Evolutionary conservation across 2,888 invertebrate genomes (phyloP).

Genomic region (Xanthostigma xanthostigma): DNA sequence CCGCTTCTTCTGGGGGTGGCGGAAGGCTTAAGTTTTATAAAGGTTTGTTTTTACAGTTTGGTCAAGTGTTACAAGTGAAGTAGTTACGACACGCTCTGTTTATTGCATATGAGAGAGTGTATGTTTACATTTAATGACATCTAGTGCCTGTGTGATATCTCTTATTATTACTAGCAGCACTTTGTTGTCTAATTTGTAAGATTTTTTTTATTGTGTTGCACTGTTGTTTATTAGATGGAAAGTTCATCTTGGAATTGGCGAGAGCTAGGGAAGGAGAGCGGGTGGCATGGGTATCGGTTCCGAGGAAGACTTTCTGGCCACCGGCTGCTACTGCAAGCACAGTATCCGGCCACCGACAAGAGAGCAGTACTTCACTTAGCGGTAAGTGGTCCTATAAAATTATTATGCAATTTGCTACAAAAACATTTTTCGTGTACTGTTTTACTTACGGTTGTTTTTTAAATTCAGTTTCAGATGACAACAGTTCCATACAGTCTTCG

Average conservation of each 20-base stretch:
- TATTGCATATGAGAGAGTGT: background rate
- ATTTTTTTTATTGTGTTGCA: background rate
- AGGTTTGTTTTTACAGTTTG: conserved; percentile 33
- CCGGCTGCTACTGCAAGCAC: conserved; percentile 49
- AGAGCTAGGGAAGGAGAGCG: conserved; percentile 64
- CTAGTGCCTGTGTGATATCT: too few species aligned
- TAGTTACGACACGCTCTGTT: conserved; percentile 1
- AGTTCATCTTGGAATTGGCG: conserved; percentile 75
- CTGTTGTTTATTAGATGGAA: conserved; percentile 56
- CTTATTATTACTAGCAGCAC: background rate
- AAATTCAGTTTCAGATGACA: conserved; percentile 67
- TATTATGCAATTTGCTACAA: background rate
- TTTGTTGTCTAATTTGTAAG: background rate
- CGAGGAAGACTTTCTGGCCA: conserved; percentile 77
- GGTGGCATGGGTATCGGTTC: conserved; percentile 78
- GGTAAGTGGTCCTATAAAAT: conserved; percentile 32
- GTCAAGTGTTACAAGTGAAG: background rate
- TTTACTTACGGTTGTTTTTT: conserved; percentile 4
- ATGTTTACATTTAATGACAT: background rate
- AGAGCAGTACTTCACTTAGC: conserved; percentile 68
- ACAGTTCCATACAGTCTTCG: conserved; percentile 78
- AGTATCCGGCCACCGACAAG: conserved; percentile 41
- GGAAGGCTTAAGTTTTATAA: conserved; percentile 70
- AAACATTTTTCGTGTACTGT: background rate
- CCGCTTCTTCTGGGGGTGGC: conserved; percentile 30